Evolutionary conservation across 1,140 invertebrate genomes (phyloP).

Genomic region (Elymnias hypermnestra): DNA sequence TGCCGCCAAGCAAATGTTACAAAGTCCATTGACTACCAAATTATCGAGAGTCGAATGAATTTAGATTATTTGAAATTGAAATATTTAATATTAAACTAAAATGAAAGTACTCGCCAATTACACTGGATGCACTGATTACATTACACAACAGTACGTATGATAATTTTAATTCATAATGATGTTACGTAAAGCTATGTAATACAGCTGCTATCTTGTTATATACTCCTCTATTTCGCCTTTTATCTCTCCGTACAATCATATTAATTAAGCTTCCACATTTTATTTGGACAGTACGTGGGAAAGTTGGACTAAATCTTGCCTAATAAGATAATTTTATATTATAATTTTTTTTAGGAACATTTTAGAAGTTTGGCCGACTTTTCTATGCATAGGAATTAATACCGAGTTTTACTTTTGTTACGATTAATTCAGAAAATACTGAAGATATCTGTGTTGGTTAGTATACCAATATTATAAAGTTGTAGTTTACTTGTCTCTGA

Average conservation of each 20-base stretch:
- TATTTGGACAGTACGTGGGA: background rate
- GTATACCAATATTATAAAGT: too few species aligned
- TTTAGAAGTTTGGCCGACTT: too few species aligned
- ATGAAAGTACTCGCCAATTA: conserved; percentile 17
- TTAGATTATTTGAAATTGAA: too few species aligned
- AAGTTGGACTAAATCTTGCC: background rate
- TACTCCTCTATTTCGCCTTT: background rate
- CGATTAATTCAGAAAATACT: too few species aligned
- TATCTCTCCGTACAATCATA: conserved; percentile 11
- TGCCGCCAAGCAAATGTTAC: too few species aligned
- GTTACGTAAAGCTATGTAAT: conserved; percentile 16
- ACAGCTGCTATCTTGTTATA: conserved; percentile 10
- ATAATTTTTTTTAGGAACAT: background rate
- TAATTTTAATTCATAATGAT: conserved; percentile 13
- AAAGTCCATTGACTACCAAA: too few species aligned
- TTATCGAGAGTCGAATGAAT: too few species aligned
- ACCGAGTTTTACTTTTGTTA: too few species aligned
- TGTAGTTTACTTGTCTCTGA: too few species aligned
- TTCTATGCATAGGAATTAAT: too few species aligned
- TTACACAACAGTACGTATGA: conserved; percentile 20
- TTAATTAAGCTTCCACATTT: conserved; percentile 3
- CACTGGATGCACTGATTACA: conserved; percentile 1
- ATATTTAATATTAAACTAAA: conserved; percentile 8
- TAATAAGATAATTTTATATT: background rate
- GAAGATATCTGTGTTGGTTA: too few species aligned